Evolutionary conservation across 2,113 vertebrate species (phyloP).

Genomic region (Zeus faber): DNA sequence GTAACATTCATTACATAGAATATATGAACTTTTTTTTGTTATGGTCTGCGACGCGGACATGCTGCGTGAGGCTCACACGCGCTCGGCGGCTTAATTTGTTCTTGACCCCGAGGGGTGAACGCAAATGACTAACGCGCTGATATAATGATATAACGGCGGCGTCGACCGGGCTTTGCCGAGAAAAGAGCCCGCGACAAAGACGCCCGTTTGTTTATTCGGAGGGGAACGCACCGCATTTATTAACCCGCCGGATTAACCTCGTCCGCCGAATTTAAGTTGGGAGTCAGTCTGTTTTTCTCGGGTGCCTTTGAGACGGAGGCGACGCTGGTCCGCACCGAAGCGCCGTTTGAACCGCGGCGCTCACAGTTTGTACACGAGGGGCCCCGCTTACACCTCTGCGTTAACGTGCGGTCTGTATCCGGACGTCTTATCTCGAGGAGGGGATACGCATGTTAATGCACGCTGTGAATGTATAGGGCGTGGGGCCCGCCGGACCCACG

Average conservation of each 20-base stretch:
- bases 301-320: too few species aligned
- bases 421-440: too few species aligned
- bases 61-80: slow-evolving; percentile 67
- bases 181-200: slow-evolving; percentile 59
- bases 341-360: too few species aligned
- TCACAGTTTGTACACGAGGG: too few species aligned
- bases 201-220: slow-evolving; percentile 48
- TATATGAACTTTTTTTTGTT: slow-evolving; percentile 71
- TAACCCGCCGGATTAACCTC: slow-evolving; percentile 72
- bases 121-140: slow-evolving; percentile 72
- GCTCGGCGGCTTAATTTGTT: slow-evolving; percentile 73
- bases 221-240: slow-evolving; percentile 66
- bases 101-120: slow-evolving; percentile 69
- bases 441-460: too few species aligned
- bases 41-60: slow-evolving; percentile 55
- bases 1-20: slow-evolving; percentile 76
- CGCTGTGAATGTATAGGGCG: too few species aligned
- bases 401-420: too few species aligned
- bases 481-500: too few species aligned
- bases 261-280: slow-evolving; percentile 35
- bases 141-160: slow-evolving; percentile 70
- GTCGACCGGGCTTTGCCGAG: slow-evolving; percentile 53
- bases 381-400: too few species aligned
- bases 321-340: too few species aligned
- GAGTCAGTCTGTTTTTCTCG: too few species aligned